A percentile compares a stretch with the other conserved stretches of the same genome.
These are phyloP conservation scores for Pyrgus malvae DNA, from an alignment of 2,888 invertebrate species.

Conservation along the genomic window DNA sequence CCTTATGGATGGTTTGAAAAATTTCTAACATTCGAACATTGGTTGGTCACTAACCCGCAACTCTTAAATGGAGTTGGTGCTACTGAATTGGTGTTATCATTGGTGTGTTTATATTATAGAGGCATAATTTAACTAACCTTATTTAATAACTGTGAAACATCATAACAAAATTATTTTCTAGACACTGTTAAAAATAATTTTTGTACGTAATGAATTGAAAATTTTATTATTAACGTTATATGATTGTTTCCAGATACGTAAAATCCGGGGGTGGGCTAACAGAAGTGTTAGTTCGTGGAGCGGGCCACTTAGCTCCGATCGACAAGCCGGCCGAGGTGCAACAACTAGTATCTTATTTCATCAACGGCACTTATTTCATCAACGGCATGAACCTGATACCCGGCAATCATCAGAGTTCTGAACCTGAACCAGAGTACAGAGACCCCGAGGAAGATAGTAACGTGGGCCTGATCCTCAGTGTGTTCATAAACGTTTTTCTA, in stretches of 20 bases:
- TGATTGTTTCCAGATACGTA: constrained; percentile 70
- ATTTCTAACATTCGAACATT: no score
- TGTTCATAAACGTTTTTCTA: constrained; percentile 55
- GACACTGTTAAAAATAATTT: no score
- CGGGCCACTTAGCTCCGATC: constrained; percentile 84
- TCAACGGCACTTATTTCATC: no score
- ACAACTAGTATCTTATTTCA: constrained; percentile 52
- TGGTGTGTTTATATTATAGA: no score
- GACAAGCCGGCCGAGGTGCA: constrained; percentile 80
- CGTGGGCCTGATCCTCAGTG: constrained; percentile 49
- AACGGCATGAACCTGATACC: constrained; percentile 28
- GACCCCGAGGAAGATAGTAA: constrained; percentile 32
- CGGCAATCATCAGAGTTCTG: background rate
- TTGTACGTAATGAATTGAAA: no score
- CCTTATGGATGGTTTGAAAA: no score
- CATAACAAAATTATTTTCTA: no score
- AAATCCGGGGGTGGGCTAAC: constrained; percentile 80
- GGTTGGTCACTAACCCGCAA: no score
- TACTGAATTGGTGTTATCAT: no score
- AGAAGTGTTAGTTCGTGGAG: constrained; percentile 80
- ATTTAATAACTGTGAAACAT: no score
- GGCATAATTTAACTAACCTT: no score
- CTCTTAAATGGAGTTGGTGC: no score
- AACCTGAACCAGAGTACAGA: constrained; percentile 19
- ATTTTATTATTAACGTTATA: background rate